These are phyloP conservation scores for Trypoxylus dichotomus DNA, from an alignment of 1,140 invertebrate species.

Conservation along the genomic window DNA sequence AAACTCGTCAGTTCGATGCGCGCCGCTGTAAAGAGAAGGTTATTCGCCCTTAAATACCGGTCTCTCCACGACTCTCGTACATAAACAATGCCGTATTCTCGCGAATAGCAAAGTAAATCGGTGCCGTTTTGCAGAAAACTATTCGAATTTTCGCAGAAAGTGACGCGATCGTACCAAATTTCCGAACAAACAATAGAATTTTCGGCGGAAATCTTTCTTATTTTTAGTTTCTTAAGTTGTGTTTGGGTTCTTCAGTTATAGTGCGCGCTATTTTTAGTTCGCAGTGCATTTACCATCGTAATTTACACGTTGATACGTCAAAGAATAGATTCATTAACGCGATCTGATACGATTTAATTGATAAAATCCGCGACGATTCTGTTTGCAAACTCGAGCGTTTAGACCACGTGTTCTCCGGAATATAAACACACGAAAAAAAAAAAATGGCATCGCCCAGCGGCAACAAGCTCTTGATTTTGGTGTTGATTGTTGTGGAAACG, in stretches of 20 bases:
- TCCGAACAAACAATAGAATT: not conserved
- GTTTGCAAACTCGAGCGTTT: not conserved
- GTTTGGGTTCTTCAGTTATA: not conserved
- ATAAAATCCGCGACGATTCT: not conserved
- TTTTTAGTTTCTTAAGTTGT: not conserved
- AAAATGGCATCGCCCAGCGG: not conserved
- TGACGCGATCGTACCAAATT: not conserved
- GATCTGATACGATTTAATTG: not conserved
- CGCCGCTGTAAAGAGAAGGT: not conserved
- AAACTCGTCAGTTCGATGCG: not conserved
- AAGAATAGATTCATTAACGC: no score
- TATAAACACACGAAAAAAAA: not conserved
- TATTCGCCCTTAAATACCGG: not conserved
- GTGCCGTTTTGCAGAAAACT: no score
- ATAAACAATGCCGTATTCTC: not conserved
- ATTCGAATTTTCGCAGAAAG: no score
- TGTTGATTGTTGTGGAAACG: conserved; percentile 11
- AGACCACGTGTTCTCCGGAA: not conserved
- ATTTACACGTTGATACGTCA: no score
- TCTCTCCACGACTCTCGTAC: not conserved
- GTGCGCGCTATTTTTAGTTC: not conserved
- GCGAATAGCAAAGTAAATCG: not conserved
- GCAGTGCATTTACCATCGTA: not conserved
- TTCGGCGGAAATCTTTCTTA: not conserved
- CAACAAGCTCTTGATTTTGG: not conserved